Evolutionary conservation across 1,140 invertebrate genomes (phyloP), one percentile per base, ranked within the genome.

Genomic region (Calosoma granatense): DNA sequence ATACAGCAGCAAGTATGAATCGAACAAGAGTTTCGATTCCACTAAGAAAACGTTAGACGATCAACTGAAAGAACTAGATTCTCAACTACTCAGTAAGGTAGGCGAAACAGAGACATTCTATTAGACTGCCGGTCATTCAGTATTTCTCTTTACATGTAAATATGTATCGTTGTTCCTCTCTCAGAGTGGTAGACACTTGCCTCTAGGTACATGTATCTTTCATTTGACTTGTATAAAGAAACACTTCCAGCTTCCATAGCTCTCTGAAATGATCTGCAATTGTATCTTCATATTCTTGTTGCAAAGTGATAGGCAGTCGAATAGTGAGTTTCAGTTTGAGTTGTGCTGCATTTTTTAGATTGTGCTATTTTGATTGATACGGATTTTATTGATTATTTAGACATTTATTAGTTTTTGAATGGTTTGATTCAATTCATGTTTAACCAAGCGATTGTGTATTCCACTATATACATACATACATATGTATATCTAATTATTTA

Each of bases 21-120:
- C 77, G 54, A 80, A 78, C 61, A 78, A 80, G 59, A 84, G 82
- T 63, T 87, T 86, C 68, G 83, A 87, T 69, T 81, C 82, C 68
- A 83, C 83, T 12, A 85, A 83, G 64, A 84, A 87, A 65, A 86
- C 85, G 51, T 77, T 90, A 56, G 87, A 89, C 67, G 85, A 88
- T 72, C 86, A 90, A 71, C 72, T 90, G 56, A 89, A 89, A 73
- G 86, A 89, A 72, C 78, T 90, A 59, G 72, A 76, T 62, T 78
- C 76, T 43, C 77, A 79, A 63, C 75, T 85, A 56, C 75, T 84
- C 61, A 83, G 81, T 73, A 86, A 86, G 82, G 83, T 86, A 82
- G 74, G 76, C 67, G 69, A 70, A 61, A 66, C 67, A 41, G 69
- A 72, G 62, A 71, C 70, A n/a, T 72, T 72, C 61, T 72, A 70